Evolutionary conservation across 2,797 vertebrate species (phyloP), one percentile per base, ranked within the genome.

Genomic region (Intellagama lesueurii): DNA sequence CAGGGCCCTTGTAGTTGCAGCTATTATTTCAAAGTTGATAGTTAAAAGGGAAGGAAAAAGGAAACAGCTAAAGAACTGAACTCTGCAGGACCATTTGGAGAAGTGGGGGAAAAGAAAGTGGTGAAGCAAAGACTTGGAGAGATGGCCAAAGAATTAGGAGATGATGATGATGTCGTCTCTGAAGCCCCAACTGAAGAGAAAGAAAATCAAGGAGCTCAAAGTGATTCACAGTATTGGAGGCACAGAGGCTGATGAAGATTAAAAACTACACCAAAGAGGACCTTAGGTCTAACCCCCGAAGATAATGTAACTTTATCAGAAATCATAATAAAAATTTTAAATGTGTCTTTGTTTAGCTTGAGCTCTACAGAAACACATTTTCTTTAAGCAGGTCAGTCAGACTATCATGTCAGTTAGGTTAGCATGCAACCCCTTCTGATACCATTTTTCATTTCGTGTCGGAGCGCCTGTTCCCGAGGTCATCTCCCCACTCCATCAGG

Each of bases 251-350:
- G 72, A 52, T 28, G 9, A 26, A 78, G 44, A 69, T 78, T 32
- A 77, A 68, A 66, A 73, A 69, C 75, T 83, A 40, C 77, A 44
- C 72, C 87, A 83, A 73, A 70, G 72, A 72, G 88, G 66, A 56
- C 14, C 22, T 89, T 79, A 47, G 64, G 24, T 79, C 85, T 70
- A 85, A 35, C 17, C 11, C 30, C 9, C 60, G 70, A 79, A 70
- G 35, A n/a, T 69, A 44, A 69, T 69, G 64, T 60, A 70, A 44
- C 82, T 32, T 69, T 87, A 87, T 2, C 85, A 88, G 81, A 78
- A 78, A 56, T 49, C 52, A n/a, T 49, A 79, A 89, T 52, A 60
- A 28, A 79, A 84, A 69, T 69, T 17, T 84, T 40, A 89, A 78
- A 26, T n/a, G 83, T 40, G n/a, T 72, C 49, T 85, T 79, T 85